A percentile compares a stretch with the other conserved stretches of the same genome.
These are phyloP conservation scores for Rhabdophis nuchalis DNA, from an alignment of 2,797 vertebrate genomes.

Conservation along the genomic window DNA sequence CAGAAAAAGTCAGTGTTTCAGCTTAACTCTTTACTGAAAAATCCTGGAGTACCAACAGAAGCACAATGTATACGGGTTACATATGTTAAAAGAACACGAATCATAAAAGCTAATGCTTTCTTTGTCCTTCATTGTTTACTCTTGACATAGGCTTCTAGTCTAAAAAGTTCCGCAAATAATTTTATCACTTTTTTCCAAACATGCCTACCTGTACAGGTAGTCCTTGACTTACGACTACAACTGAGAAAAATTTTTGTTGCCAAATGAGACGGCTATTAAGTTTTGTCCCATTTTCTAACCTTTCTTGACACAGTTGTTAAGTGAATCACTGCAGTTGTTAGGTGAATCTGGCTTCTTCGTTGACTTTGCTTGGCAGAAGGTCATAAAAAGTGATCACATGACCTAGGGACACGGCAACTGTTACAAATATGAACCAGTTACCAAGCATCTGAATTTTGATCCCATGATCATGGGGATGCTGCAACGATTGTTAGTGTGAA, in stretches of 20 bases:
- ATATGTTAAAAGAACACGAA: neutral
- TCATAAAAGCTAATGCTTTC: neutral
- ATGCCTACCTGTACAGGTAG: conserved; percentile 36
- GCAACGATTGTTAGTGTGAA: conserved; percentile 40
- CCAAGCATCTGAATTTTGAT: neutral
- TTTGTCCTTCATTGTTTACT: neutral
- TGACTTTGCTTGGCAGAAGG: neutral
- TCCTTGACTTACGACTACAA: neutral
- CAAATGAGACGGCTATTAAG: neutral
- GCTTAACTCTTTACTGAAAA: neutral
- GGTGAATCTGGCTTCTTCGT: neutral
- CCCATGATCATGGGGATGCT: neutral
- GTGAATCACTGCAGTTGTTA: too few species aligned
- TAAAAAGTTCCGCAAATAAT: conserved; percentile 33
- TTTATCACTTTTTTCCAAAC: conserved; percentile 35
- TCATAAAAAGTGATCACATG: neutral
- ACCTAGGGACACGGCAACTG: rapidly evolving
- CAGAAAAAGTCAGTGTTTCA: neutral
- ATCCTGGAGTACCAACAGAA: neutral
- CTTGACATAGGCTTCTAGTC: neutral
- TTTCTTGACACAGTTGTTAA: neutral
- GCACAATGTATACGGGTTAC: neutral
- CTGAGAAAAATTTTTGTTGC: neutral
- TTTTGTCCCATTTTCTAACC: neutral
- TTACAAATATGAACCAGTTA: neutral